Evolutionary conservation across 2,113 vertebrate genomes (phyloP), one percentile per base, ranked within the genome.

Genomic region (Cololabis saira): DNA sequence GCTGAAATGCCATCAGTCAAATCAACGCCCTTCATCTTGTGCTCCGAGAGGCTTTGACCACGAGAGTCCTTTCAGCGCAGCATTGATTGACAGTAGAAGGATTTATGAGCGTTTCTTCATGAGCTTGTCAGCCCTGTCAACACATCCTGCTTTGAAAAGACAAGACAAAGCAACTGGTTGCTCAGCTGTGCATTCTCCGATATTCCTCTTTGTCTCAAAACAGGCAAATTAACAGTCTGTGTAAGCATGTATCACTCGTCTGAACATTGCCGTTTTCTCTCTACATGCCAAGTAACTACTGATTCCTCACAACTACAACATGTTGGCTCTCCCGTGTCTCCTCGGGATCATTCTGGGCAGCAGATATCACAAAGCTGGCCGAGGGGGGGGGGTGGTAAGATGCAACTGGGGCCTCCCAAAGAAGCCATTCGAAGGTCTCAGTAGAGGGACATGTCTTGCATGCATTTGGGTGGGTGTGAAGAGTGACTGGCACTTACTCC

Each of bases 1-100:
- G 43, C 68, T 49, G 72, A 90, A 88, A 91, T 86, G 86, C 83
- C 88, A 92, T 91, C 87, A 82, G 88, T 91, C 89, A 89, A 87
- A 90, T 84, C 80, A 65, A 67, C 22, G 19, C 52, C 67, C 83
- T n/a, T 83, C 87, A 82, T 89, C 74, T 83, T 59, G 61, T 40
- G 41, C 60, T 63, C 66, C 60, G 73, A 49, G 68, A 62, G 61
- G 48, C 42, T 76, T 74, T 67, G 47, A 68, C 44, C 12, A 6
- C 24, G 24, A 73, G 45, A 70, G 76, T 79, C 80, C 67, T 84
- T 67, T 72, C 61, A 63, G 70, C 54, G 61, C 50, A 71, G 41
- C 78, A 85, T 87, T 89, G 88, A 90, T 83, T 90, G 90, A 89
- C 89, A 81, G 68, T 12, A 43, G 41, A 71, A 54, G 67, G 86